A percentile compares a stretch with the other conserved stretches of the same genome.
These are phyloP conservation scores for Lasioglossum marginatum DNA, from an alignment of 2,888 invertebrate species.

Conservation along the genomic window DNA sequence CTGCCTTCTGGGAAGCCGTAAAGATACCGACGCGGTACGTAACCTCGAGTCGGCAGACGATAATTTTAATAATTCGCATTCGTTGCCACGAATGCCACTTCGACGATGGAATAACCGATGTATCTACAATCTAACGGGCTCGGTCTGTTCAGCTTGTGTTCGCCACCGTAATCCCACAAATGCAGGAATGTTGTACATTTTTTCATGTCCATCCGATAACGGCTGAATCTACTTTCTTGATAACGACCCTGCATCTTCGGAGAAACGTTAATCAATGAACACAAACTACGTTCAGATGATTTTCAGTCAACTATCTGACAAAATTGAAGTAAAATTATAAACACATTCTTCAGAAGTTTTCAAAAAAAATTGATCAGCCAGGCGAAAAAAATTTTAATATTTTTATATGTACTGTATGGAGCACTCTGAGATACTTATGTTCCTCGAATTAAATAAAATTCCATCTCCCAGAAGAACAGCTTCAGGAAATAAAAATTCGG, in stretches of 20 bases:
- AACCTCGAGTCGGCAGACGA: constrained; percentile 65
- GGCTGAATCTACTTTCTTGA: not conserved
- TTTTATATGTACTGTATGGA: too few relatives aligned
- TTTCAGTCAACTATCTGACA: not conserved
- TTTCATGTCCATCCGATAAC: not conserved
- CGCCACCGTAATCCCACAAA: constrained; percentile 31
- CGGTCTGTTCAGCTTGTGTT: constrained; percentile 44
- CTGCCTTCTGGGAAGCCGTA: constrained; percentile 73
- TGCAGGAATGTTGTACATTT: not conserved
- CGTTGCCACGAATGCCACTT: constrained; percentile 62
- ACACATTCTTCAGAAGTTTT: not conserved
- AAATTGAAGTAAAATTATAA: not conserved
- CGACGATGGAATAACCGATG: constrained; percentile 66
- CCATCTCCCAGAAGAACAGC: not conserved
- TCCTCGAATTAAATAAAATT: not conserved
- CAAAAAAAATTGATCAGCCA: too few relatives aligned
- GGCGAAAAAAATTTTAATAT: not conserved
- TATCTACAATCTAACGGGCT: constrained; percentile 66
- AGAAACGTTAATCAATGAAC: not conserved
- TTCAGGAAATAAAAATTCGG: not conserved
- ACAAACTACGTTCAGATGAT: not conserved
- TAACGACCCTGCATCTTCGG: not conserved
- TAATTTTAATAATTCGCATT: constrained; percentile 76
- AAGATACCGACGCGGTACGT: constrained; percentile 65
- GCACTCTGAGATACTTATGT: too few relatives aligned